These are phyloP conservation scores for Teleogryllus occipitalis DNA, from an alignment of 1,140 invertebrate genomes.

Conservation along the genomic window DNA sequence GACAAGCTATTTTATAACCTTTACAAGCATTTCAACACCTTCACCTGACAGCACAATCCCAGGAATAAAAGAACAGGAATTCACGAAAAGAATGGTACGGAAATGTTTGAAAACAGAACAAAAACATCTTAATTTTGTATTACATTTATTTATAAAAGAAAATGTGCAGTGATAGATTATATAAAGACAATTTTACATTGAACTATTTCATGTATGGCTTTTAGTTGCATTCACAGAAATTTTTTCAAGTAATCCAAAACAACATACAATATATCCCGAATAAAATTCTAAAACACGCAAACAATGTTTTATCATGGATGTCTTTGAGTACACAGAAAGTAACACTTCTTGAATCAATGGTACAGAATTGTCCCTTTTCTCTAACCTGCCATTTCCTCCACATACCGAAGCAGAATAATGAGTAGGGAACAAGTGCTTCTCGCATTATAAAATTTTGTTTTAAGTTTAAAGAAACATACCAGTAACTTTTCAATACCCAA, in stretches of 20 bases:
- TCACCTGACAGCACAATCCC: no score
- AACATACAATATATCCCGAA: neutral
- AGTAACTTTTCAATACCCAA: neutral
- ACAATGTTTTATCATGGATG: neutral
- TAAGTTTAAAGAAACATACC: neutral
- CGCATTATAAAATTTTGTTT: neutral
- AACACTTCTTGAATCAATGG: no score
- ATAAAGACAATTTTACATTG: neutral
- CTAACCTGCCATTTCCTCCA: neutral
- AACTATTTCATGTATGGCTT: neutral
- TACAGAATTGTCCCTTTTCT: neutral
- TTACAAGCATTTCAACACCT: no score
- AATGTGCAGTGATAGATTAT: neutral
- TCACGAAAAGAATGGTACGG: no score
- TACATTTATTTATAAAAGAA: conserved; percentile 6
- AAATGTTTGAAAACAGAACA: neutral
- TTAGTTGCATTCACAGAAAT: neutral
- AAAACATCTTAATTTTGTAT: neutral
- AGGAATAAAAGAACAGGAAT: no score
- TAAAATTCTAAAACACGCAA: neutral
- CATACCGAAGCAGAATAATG: neutral
- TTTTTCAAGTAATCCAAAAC: neutral
- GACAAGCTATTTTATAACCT: no score
- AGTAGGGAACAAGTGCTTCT: neutral
- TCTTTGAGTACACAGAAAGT: no score